Percentiles rank a stretch among this genome's conserved stretches.
phyloP scores from a whole-genome alignment of 2,797 vertebrate species.

The Peromyscus aztecus region DNA sequence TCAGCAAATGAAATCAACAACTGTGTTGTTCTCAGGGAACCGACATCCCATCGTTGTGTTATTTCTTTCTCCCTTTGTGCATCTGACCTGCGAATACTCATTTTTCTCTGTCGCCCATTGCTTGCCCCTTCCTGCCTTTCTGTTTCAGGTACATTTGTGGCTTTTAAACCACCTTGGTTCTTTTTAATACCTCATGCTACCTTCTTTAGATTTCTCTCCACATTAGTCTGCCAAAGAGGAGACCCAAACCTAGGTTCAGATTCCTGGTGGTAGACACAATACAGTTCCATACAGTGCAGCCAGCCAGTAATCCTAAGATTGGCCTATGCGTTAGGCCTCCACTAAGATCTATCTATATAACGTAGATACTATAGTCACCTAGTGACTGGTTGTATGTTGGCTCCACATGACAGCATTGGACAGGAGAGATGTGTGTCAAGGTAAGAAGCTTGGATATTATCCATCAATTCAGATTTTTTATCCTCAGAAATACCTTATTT shows the following conservation, averaged over 20 bases:
- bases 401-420: neutral
- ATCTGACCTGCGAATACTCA: neutral
- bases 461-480: neutral
- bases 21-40: neutral
- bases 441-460: neutral
- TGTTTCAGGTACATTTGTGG: neutral
- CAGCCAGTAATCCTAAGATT: neutral
- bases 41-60: neutral
- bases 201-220: conserved; percentile 26
- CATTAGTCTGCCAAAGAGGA: neutral
- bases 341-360: neutral
- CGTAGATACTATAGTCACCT: neutral
- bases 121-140: neutral
- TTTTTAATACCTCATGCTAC: neutral
- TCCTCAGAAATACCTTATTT: neutral
- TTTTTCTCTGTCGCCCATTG: neutral
- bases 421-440: neutral
- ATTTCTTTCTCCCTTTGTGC: neutral
- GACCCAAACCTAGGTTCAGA: neutral
- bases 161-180: neutral
- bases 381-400: neutral
- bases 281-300: too few relatives aligned
- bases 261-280: neutral
- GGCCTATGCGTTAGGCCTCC: neutral
- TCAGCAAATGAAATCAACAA: neutral